These are phyloP conservation scores for Eidolon dupreanum DNA, from an alignment of 2,797 vertebrate genomes.

Conservation along the genomic window DNA sequence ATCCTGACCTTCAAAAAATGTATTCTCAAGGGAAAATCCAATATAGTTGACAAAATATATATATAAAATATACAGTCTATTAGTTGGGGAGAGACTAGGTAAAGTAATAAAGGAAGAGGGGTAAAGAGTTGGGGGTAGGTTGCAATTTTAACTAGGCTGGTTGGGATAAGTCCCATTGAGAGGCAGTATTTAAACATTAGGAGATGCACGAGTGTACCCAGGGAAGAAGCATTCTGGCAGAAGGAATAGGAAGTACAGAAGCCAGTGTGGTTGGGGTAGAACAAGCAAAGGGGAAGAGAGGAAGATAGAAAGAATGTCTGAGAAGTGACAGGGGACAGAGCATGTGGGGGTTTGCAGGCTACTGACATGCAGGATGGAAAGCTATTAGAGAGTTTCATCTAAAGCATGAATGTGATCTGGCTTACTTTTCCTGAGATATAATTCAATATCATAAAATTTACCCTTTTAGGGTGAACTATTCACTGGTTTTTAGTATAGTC, in stretches of 20 bases:
- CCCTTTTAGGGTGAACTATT: not conserved
- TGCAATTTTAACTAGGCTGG: not conserved
- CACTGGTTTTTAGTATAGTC: not conserved
- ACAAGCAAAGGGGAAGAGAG: accelerated
- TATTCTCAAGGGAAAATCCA: not conserved
- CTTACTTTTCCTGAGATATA: not conserved
- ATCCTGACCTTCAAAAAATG: not conserved
- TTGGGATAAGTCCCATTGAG: not conserved
- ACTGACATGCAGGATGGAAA: not conserved
- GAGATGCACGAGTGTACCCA: not conserved
- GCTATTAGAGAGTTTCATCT: not conserved
- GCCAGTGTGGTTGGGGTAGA: not conserved
- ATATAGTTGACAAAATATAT: not conserved
- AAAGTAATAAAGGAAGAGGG: not conserved
- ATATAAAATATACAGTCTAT: not conserved
- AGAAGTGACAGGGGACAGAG: not conserved
- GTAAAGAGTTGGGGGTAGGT: not conserved
- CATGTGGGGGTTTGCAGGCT: not conserved
- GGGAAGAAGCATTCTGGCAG: not conserved
- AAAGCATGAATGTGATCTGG: not conserved
- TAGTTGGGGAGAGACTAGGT: not conserved
- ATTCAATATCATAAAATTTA: conserved; percentile 6
- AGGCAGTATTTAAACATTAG: not conserved
- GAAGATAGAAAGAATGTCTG: not conserved
- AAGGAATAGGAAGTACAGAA: not conserved